These are phyloP conservation scores for Hipposideros armiger DNA, from an alignment of 2,113 vertebrate species.

Conservation along the genomic window DNA sequence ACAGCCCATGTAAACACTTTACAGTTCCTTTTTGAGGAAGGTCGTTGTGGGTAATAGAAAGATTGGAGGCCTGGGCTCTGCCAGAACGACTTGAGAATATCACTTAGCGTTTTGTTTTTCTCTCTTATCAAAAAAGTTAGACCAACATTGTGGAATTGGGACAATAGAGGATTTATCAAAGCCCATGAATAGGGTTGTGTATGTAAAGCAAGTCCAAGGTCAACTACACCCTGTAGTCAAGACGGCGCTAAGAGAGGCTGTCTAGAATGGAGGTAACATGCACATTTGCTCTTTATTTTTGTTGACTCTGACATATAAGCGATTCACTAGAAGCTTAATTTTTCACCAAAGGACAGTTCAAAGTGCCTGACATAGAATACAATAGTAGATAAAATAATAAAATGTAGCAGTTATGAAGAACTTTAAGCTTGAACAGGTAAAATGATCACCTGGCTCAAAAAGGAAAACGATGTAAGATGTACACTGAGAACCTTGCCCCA, in stretches of 20 bases:
- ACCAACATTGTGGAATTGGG: not conserved
- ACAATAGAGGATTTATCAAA: not conserved
- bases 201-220: not conserved
- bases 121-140: not conserved
- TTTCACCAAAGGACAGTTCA: slow-evolving; percentile 19
- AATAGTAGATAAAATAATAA: not conserved
- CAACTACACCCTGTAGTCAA: not conserved
- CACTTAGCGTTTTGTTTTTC: not conserved
- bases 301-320: not conserved
- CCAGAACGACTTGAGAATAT: not conserved
- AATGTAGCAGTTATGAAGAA: not conserved
- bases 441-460: not conserved
- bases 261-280: not conserved
- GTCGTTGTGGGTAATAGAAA: not conserved
- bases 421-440: not conserved
- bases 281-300: not conserved
- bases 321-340: not conserved
- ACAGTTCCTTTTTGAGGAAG: not conserved
- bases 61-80: not conserved
- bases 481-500: not conserved
- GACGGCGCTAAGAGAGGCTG: not conserved
- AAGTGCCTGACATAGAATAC: not conserved
- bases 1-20: not conserved
- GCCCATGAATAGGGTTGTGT: not conserved
- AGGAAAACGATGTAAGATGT: not conserved